These are phyloP conservation scores for Maconellicoccus hirsutus DNA, from an alignment of 1,140 invertebrate genomes.

Conservation along the genomic window DNA sequence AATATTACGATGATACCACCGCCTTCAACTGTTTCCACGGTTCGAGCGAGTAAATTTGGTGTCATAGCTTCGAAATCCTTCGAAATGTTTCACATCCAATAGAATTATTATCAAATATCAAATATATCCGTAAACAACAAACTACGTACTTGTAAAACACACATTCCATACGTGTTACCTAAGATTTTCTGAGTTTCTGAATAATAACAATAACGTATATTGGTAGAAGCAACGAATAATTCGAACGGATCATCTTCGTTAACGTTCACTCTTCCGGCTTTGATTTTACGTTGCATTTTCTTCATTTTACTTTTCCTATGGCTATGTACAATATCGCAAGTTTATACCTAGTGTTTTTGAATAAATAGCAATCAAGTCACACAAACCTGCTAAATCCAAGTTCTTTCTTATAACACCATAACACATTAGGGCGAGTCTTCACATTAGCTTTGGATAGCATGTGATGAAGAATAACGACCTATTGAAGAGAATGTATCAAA, in stretches of 20 bases:
- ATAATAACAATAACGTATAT: slow-evolving; percentile 96
- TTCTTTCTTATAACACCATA: slow-evolving; percentile 99
- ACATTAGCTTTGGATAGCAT: slow-evolving; percentile 90
- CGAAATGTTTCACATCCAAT: slow-evolving; percentile 31
- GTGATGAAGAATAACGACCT: slow-evolving; percentile 93
- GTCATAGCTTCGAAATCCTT: slow-evolving; percentile 99
- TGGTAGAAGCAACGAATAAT: slow-evolving; percentile 88
- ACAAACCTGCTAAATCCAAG: slow-evolving; percentile 85
- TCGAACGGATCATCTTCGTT: slow-evolving; percentile 97
- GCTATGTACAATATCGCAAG: slow-evolving; percentile 41
- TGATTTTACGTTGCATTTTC: slow-evolving; percentile 71
- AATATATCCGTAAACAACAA: too few species aligned
- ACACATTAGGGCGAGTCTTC: slow-evolving; percentile 77
- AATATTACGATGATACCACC: slow-evolving; percentile 88
- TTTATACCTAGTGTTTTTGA: too few species aligned
- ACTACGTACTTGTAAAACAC: slow-evolving; percentile 77
- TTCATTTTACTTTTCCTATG: slow-evolving; percentile 90
- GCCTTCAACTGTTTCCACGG: slow-evolving; percentile 97
- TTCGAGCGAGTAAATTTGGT: slow-evolving; percentile 94
- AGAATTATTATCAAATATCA: neutral
- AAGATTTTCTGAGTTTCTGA: slow-evolving; percentile 95
- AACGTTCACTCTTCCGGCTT: slow-evolving; percentile 75
- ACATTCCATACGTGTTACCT: slow-evolving; percentile 95
- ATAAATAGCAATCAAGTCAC: too few species aligned
- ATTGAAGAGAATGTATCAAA: too few species aligned